Percentiles rank a stretch among this genome's conserved stretches.
Conservation (phyloP, 2,113 vertebrate species). For the Gobio gobio region DNA sequence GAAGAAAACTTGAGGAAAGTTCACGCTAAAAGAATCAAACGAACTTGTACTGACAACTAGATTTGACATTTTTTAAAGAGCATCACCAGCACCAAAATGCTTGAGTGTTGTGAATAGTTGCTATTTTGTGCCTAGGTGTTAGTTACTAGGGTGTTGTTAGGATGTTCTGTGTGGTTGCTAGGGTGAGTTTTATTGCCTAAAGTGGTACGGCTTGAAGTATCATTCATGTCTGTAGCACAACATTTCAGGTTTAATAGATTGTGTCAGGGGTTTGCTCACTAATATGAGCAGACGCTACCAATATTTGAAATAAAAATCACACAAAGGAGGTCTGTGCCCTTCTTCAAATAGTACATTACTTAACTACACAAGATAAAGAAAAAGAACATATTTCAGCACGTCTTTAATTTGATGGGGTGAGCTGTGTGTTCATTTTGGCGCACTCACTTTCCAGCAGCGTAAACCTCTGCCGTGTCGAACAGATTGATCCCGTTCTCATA, state of each 20-base stretch:
- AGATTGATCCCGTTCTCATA: constrained; percentile 99
- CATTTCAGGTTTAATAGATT: too few relatives aligned
- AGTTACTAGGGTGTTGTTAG: too few relatives aligned
- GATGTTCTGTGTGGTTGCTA: too few relatives aligned
- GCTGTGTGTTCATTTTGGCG: constrained; percentile 30
- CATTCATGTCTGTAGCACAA: too few relatives aligned
- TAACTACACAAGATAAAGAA: neutral
- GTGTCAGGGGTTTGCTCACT: too few relatives aligned
- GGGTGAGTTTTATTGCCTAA: too few relatives aligned
- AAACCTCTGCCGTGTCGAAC: constrained; percentile 97
- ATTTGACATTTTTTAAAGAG: neutral
- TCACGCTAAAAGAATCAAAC: neutral
- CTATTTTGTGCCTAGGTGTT: too few relatives aligned
- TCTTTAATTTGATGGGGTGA: neutral
- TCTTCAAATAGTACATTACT: neutral
- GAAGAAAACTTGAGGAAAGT: constrained; percentile 15
- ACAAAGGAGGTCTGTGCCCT: neutral
- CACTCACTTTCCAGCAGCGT: constrained; percentile 97
- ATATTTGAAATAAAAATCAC: neutral
- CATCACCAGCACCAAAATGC: neutral
- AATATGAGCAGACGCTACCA: neutral
- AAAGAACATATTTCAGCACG: neutral
- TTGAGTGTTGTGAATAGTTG: too few relatives aligned
- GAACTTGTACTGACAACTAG: neutral
- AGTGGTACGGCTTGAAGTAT: too few relatives aligned